Percentiles rank a stretch among this genome's conserved stretches.
phyloP scores from a whole-genome alignment of 2,888 invertebrate genomes.

The Eristalinus sepulchralis region DNA sequence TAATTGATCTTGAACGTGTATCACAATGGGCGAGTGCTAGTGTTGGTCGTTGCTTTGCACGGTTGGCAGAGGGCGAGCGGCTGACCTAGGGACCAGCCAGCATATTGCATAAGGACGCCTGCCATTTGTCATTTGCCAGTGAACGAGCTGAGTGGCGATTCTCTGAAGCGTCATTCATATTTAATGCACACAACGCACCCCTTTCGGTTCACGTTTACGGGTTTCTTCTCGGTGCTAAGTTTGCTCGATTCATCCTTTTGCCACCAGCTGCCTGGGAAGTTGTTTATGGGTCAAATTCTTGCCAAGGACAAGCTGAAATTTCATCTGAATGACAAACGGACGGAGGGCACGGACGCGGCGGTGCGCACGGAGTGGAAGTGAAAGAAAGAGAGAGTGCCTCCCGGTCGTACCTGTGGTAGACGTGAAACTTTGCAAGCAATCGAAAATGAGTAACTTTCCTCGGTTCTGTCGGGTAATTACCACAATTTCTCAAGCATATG shows the following conservation, averaged over 20 bases:
- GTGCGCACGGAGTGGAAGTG: too few species aligned
- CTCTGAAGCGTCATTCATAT: constrained; percentile 61
- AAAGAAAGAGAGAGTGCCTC: too few species aligned
- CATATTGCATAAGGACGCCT: constrained; percentile 61
- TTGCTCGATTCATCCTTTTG: constrained; percentile 17
- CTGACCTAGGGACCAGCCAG: constrained; percentile 19
- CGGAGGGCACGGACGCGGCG: neutral
- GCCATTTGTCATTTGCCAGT: constrained; percentile 62
- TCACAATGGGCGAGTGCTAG: constrained; percentile 19
- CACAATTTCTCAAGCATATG: constrained; percentile 49
- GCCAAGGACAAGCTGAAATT: constrained; percentile 56
- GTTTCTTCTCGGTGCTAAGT: neutral
- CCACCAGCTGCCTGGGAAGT: constrained; percentile 45
- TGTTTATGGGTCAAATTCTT: constrained; percentile 66
- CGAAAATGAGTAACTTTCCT: too few species aligned
- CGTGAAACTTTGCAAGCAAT: neutral
- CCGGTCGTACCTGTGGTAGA: neutral
- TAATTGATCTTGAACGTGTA: constrained; percentile 64
- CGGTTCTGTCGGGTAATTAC: constrained; percentile 30
- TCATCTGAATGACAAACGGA: constrained; percentile 53
- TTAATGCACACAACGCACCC: constrained; percentile 66
- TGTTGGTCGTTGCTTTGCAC: too few species aligned
- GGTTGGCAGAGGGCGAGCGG: neutral
- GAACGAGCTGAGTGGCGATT: constrained; percentile 48
- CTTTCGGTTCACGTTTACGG: neutral